Conservation (phyloP, 2,888 invertebrate genomes). For the Prosopocoilus inquinatus region DNA sequence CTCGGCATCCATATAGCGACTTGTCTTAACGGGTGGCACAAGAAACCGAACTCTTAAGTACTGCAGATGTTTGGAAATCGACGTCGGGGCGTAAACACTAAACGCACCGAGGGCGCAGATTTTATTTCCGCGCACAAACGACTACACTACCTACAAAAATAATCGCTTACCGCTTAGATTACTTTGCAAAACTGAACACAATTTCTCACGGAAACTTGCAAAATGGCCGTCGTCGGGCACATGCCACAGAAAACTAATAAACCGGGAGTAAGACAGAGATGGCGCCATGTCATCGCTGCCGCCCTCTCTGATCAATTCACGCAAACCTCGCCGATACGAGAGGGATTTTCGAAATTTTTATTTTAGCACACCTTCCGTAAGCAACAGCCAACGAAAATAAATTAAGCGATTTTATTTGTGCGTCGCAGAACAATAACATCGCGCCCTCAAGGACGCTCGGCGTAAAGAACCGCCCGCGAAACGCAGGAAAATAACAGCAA, state of each 20-base stretch:
- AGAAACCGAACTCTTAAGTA: constrained; percentile 23
- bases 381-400: background rate
- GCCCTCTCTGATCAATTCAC: constrained; percentile 34
- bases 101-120: constrained; percentile 19
- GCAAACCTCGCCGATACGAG: constrained; percentile 17
- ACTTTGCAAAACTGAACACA: constrained; percentile 60
- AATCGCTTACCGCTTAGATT: constrained; percentile 59
- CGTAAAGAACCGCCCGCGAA: background rate
- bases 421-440: background rate
- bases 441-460: background rate
- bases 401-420: background rate
- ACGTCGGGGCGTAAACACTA: constrained; percentile 18
- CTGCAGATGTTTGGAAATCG: constrained; percentile 23
- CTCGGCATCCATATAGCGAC: constrained; percentile 46
- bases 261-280: constrained; percentile 50
- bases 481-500: background rate
- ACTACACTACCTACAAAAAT: constrained; percentile 28
- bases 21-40: constrained; percentile 44
- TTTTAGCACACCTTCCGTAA: background rate
- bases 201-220: constrained; percentile 65
- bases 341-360: constrained; percentile 18
- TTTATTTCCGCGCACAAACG: constrained; percentile 17
- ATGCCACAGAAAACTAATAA: constrained; percentile 62
- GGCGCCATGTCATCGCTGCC: constrained; percentile 34
- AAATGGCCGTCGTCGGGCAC: constrained; percentile 69